phyloP scores from a whole-genome alignment of 2,797 vertebrate genomes.

The Cossypha niveicapilla region DNA sequence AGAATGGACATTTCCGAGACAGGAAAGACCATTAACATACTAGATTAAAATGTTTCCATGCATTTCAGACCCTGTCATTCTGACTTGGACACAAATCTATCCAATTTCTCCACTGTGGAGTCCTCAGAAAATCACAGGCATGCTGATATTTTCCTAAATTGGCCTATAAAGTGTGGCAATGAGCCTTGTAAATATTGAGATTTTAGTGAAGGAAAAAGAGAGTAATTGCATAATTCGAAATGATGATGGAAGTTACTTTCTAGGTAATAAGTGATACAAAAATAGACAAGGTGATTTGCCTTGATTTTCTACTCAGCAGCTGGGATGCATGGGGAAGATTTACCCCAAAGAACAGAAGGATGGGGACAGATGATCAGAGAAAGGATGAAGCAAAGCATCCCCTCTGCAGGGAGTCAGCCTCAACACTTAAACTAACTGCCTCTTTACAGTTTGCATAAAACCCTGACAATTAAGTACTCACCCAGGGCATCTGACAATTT shows the following conservation, averaged over 20 bases:
- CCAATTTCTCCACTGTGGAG: not conserved
- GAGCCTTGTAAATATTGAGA: not conserved
- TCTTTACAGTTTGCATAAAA: not conserved
- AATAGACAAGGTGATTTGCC: not conserved
- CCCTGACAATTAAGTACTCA: not conserved
- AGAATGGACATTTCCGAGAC: not conserved
- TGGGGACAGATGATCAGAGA: not conserved
- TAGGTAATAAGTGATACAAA: not conserved
- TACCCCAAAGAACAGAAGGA: not conserved
- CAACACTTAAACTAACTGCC: not conserved
- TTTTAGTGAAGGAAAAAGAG: not conserved
- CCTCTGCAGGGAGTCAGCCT: not conserved
- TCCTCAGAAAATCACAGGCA: not conserved
- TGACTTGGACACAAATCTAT: slow-evolving; percentile 6
- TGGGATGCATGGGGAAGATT: not conserved
- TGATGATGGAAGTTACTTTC: not conserved
- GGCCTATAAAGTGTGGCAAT: not conserved
- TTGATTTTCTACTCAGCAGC: not conserved
- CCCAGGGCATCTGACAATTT: not conserved
- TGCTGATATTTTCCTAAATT: not conserved
- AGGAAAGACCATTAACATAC: not conserved
- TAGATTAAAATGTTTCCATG: slow-evolving; percentile 31
- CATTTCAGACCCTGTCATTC: not conserved
- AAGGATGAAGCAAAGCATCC: not conserved
- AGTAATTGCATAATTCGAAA: not conserved